Evolutionary conservation across 2,888 invertebrate species (phyloP).

Genomic region (Drepana falcataria): DNA sequence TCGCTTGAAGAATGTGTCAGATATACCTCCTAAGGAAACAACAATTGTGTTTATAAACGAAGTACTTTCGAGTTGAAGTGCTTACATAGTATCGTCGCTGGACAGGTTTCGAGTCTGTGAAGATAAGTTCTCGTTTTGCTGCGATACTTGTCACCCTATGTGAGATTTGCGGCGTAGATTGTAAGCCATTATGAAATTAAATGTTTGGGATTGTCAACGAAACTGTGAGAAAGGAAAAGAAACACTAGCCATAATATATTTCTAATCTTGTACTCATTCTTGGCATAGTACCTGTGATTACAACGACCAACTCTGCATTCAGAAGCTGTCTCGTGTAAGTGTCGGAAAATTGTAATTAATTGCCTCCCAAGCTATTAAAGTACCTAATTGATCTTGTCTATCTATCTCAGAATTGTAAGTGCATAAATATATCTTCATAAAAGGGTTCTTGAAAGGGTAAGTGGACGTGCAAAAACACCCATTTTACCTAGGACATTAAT

Average conservation of each 20-base stretch:
- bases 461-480: too few species aligned
- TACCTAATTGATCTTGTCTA: not conserved
- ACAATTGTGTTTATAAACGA: constrained; percentile 13
- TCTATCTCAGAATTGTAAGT: too few species aligned
- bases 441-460: too few species aligned
- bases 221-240: not conserved
- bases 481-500: too few species aligned
- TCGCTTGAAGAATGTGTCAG: constrained; percentile 4
- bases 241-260: not conserved
- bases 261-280: too few species aligned
- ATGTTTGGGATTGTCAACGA: constrained; percentile 8
- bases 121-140: constrained; percentile 40
- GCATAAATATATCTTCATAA: too few species aligned
- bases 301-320: constrained; percentile 7
- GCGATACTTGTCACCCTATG: constrained; percentile 43
- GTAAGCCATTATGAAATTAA: constrained; percentile 13
- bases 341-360: constrained; percentile 8
- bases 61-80: constrained; percentile 10
- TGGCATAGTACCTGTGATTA: constrained; percentile 1
- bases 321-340: constrained; percentile 3
- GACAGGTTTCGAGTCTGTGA: constrained; percentile 39
- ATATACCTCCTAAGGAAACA: constrained; percentile 10
- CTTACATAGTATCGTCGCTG: constrained; percentile 15
- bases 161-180: constrained; percentile 33
- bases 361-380: not conserved